Evolutionary conservation across 2,113 vertebrate genomes (phyloP).

Genomic region (Platysteira castanea): DNA sequence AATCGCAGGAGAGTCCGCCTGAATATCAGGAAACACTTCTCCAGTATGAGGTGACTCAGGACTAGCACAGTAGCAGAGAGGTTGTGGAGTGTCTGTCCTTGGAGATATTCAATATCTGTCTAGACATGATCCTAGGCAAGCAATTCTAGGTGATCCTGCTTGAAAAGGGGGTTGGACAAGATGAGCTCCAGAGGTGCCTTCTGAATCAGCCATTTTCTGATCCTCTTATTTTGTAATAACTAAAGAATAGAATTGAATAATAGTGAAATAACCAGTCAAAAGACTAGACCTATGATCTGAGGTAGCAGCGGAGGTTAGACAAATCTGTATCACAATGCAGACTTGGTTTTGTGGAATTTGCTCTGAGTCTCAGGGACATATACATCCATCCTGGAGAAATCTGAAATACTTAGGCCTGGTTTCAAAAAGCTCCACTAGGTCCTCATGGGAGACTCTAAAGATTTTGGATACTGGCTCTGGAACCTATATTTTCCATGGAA

Average conservation of each 20-base stretch:
- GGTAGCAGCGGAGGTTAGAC: background rate
- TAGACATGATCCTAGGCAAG: background rate
- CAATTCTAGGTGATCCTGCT: accelerated
- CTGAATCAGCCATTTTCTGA: background rate
- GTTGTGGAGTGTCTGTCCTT: background rate
- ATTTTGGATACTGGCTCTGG: background rate
- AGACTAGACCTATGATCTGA: background rate
- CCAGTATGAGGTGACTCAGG: background rate
- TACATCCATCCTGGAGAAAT: background rate
- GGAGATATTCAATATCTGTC: background rate
- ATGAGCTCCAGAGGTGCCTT: background rate
- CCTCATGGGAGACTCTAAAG: background rate
- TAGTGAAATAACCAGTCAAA: background rate
- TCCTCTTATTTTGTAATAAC: background rate
- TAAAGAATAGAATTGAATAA: background rate
- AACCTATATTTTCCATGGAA: background rate
- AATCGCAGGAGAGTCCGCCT: background rate
- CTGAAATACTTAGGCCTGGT: background rate
- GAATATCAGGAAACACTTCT: background rate
- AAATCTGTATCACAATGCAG: background rate
- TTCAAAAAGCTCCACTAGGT: background rate
- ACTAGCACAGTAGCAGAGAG: background rate
- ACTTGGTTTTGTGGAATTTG: background rate
- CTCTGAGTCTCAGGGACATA: background rate
- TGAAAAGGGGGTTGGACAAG: background rate